Conservation (phyloP, 2,888 invertebrate genomes). For the Uloborus plumipes region DNA sequence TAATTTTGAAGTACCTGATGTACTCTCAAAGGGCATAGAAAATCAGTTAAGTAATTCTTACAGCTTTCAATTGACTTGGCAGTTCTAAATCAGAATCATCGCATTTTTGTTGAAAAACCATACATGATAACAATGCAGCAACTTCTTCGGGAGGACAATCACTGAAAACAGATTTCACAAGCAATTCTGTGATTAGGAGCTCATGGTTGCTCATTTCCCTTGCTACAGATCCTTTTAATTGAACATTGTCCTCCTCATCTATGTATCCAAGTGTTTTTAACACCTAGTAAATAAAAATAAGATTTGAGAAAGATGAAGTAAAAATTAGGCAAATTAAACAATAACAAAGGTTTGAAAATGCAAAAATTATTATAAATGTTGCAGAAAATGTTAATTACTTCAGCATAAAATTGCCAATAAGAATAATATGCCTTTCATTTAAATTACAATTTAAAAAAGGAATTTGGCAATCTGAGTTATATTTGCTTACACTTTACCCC, state of each 20-base stretch:
- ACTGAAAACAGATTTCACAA: slow-evolving; percentile 89
- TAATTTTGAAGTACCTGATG: no score
- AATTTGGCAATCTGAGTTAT: no score
- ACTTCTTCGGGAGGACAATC: slow-evolving; percentile 91
- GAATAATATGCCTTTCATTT: no score
- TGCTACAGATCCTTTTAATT: slow-evolving; percentile 87
- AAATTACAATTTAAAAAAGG: no score
- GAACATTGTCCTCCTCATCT: slow-evolving; percentile 80
- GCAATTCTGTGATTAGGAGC: slow-evolving; percentile 92
- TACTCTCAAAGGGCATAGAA: neutral
- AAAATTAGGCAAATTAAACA: no score
- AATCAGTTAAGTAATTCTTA: neutral
- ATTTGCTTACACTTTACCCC: no score
- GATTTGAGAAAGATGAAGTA: no score
- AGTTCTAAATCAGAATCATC: slow-evolving; percentile 29
- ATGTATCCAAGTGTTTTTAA: slow-evolving; percentile 84
- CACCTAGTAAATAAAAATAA: slow-evolving; percentile 74
- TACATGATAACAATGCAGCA: slow-evolving; percentile 90
- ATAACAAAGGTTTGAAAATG: no score
- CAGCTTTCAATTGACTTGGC: slow-evolving; percentile 26
- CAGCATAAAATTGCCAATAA: no score
- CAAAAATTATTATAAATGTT: no score
- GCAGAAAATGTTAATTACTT: no score
- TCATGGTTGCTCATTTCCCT: slow-evolving; percentile 88
- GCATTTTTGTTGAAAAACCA: slow-evolving; percentile 85